These are phyloP conservation scores for Dissostichus mawsoni DNA, from an alignment of 2,113 vertebrate genomes.

Conservation along the genomic window DNA sequence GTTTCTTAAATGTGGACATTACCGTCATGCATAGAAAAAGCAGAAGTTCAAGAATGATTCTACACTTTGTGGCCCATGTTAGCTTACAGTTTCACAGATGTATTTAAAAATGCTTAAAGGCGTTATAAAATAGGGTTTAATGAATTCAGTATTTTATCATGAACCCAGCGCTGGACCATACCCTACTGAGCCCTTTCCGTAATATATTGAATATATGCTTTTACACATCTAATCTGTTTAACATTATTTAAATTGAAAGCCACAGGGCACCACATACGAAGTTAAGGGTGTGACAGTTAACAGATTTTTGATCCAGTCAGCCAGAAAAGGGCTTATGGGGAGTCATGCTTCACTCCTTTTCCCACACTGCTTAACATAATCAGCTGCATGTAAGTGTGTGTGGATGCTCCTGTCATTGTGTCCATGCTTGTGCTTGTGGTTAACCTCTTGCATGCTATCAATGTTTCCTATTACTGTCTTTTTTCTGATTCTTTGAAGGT, in stretches of 20 bases:
- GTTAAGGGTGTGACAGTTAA: background rate
- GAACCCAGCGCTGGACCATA: background rate
- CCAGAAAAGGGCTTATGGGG: slow-evolving; percentile 32
- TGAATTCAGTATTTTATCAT: background rate
- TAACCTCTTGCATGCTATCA: slow-evolving; percentile 44
- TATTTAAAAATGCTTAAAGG: background rate
- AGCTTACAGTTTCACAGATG: background rate
- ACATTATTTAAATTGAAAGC: slow-evolving; percentile 23
- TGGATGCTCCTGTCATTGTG: background rate
- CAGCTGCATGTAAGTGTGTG: slow-evolving; percentile 18
- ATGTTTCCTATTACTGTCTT: background rate
- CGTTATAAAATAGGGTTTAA: background rate
- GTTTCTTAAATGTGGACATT: slow-evolving; percentile 48
- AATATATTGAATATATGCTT: slow-evolving; percentile 22
- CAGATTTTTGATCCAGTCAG: slow-evolving; percentile 26
- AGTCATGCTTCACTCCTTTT: slow-evolving; percentile 53
- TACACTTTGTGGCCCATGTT: slow-evolving; percentile 5
- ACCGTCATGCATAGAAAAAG: slow-evolving; percentile 1
- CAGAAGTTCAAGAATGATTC: background rate
- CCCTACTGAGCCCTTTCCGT: background rate
- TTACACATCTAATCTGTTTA: background rate
- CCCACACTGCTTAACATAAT: slow-evolving; percentile 18
- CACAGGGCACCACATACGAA: background rate
- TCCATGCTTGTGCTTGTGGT: slow-evolving; percentile 29
- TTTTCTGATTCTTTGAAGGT: slow-evolving; percentile 24